Percentiles rank a stretch among this genome's conserved stretches.
These are phyloP conservation scores for Noctua janthina DNA, from an alignment of 2,888 invertebrate genomes.

Conservation along the genomic window DNA sequence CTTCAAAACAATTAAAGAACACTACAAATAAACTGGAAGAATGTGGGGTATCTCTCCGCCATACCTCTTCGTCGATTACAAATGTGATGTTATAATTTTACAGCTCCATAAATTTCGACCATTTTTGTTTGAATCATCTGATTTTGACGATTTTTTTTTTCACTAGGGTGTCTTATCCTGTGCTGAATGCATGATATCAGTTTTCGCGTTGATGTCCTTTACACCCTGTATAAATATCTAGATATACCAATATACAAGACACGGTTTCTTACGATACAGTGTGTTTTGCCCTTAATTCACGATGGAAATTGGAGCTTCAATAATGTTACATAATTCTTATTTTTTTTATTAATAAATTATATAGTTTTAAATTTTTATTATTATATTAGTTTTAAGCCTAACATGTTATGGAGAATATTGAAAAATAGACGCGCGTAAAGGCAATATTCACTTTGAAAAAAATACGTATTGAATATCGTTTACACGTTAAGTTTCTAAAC, in stretches of 20 bases:
- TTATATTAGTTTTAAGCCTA: slow-evolving; percentile 36
- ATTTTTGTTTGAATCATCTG: too few relatives aligned
- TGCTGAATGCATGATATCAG: too few relatives aligned
- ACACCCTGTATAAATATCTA: not conserved
- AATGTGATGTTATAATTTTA: too few relatives aligned
- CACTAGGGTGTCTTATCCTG: too few relatives aligned
- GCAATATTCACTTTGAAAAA: not conserved
- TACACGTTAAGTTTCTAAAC: slow-evolving; percentile 3
- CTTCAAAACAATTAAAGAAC: too few relatives aligned
- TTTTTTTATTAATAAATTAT: slow-evolving; percentile 64
- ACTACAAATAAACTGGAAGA: too few relatives aligned
- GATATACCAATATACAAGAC: not conserved
- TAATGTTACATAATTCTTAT: slow-evolving; percentile 58
- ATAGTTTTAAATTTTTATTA: slow-evolving; percentile 58
- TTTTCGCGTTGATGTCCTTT: not conserved
- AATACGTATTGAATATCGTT: not conserved
- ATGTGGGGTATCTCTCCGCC: too few relatives aligned
- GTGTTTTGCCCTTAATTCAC: slow-evolving; percentile 12
- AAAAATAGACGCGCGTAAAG: not conserved
- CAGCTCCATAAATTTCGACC: too few relatives aligned
- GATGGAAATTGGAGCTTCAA: slow-evolving; percentile 27
- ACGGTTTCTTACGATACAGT: slow-evolving; percentile 32
- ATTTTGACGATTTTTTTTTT: too few relatives aligned
- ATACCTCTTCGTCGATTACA: too few relatives aligned
- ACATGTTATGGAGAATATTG: slow-evolving; percentile 35